Percentiles rank a stretch among this genome's conserved stretches.
These are phyloP conservation scores for Chunga burmeisteri DNA, from an alignment of 2,113 vertebrate genomes.

Conservation along the genomic window DNA sequence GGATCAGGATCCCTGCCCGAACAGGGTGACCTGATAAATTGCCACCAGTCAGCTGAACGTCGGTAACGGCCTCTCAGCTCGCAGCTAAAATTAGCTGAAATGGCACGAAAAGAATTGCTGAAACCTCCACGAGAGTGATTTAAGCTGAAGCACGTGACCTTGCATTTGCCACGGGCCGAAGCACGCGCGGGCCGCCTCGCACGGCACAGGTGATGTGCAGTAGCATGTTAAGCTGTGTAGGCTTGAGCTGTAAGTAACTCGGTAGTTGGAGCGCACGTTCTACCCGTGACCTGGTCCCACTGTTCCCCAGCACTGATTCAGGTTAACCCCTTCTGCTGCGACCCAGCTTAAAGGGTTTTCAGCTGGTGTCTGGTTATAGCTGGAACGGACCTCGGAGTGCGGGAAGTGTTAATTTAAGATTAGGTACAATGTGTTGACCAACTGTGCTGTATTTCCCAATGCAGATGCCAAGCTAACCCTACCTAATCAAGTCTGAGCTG, in stretches of 20 bases:
- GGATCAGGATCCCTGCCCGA: background rate
- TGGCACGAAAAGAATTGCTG: slow-evolving; percentile 46
- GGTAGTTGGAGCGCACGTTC: rapidly evolving
- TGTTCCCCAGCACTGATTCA: background rate
- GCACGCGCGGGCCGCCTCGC: background rate
- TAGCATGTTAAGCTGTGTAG: rapidly evolving
- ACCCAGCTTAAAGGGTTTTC: background rate
- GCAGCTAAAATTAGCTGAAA: slow-evolving; percentile 58
- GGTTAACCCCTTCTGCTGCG: background rate
- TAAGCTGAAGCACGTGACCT: slow-evolving; percentile 21
- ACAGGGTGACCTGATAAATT: slow-evolving; percentile 44
- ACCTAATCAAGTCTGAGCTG: background rate
- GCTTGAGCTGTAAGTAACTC: background rate
- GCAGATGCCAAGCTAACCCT: background rate
- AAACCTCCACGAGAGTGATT: slow-evolving; percentile 39
- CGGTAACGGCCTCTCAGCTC: background rate
- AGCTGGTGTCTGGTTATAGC: background rate
- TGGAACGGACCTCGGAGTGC: rapidly evolving
- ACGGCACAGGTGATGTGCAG: background rate
- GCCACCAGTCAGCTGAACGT: slow-evolving; percentile 40
- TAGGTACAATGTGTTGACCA: background rate
- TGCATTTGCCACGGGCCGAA: slow-evolving; percentile 35
- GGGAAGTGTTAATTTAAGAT: background rate
- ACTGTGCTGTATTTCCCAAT: background rate
- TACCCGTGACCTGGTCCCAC: background rate